Base-by-base conservation (phyloP, 2,113 vertebrate genomes). In the Pantherophis guttatus region DNA sequence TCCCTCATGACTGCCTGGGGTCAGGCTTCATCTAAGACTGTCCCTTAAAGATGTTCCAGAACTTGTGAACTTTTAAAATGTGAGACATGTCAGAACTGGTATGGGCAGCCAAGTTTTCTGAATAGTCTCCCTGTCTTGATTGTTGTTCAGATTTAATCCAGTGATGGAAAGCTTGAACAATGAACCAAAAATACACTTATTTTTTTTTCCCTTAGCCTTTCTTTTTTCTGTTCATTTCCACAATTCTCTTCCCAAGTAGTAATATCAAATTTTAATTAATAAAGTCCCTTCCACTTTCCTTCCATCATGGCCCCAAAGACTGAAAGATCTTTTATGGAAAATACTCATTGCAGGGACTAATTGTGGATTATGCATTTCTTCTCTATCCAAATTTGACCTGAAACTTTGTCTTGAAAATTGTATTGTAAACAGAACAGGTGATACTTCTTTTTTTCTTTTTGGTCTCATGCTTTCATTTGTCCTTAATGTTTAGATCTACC, bases 121-220 rank as follows among this genome's bases (percentile, higher is more conserved):
- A 96, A 96, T 96, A n/a, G 57, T 95, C 89, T 96, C 96, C 70
- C 94, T 96, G 93, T 97, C 95, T 96, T 94, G 91, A 95, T 96
- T 95, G 87, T 93, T 92, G 90, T 86, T 91, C 88, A 94, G 89
- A 92, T 95, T 94, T 95, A 95, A 95, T 96, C 33, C 13, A 86
- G 92, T 0, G 0, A 50, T 94, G 90, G 93, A 93, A 96, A 58
- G 58, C 90, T 94, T 94, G 95, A 95, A 90, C 48, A 90, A 89
- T 86, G 94, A 88, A 89, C 57, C 93, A 93, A 95, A 96, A 91
- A 94, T 53, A 26, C 54, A 86, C 9, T 62, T 48, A 55, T 89
- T 0, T 33, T 9, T 90, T 91, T 58, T 59, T 29, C 5, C 5
- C 93, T 50, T 93, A 59, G 59, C 81, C 81, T 93, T 89, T 58